Evolutionary conservation across 2,888 invertebrate genomes (phyloP), one percentile per base, ranked within the genome.

Genomic region (Drosophila greeni): DNA sequence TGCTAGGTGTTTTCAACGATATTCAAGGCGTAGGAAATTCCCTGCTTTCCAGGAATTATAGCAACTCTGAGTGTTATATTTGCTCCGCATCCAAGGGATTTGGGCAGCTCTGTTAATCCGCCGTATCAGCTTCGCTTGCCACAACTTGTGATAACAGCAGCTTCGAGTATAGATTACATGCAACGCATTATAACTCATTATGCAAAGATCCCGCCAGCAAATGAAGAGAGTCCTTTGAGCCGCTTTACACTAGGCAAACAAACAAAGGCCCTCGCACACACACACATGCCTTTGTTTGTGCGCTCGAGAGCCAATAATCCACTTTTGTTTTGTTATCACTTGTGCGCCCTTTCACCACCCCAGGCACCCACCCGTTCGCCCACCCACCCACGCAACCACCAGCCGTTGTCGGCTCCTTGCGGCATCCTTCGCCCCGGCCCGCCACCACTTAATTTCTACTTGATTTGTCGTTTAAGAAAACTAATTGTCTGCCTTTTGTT

Each of bases 381-480:
- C 47, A 64, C 34, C 42, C 48, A 18, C 34, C 16, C 36, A 24
- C 26, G 26, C 39, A 51, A 57, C 37, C 59, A 45, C 56, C 40
- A 45, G 54, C 55, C 34, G 48, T 39, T 54, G 59, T 45, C 57
- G 49, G 71, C 52, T 75, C 52, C 66, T 60, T 73, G 72, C 56
- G 64, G 73, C 66, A 23, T 48, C 49, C 34, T 40, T 66, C 34
- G 59, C 9, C 65, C 60, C 60, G 48, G 42, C 57, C 75, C 73
- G 70, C 72, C 76, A 75, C 72, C 81, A 79, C 82, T 85, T 84
- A 79, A 82, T 76, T 82, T 82, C 82, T 76, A 75, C 82, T 82
- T 82, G 84, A 85, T 82, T 85, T 81, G 81, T 75, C 85, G 85
- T 84, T 85, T 85, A 85, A 85, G 84, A 83, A 80, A 85, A 83